Evolutionary conservation across 53 echinoderm and acorn worm species (phyloP), one percentile per base, ranked within the genome.

Genomic region (Antedon mediterranea): DNA sequence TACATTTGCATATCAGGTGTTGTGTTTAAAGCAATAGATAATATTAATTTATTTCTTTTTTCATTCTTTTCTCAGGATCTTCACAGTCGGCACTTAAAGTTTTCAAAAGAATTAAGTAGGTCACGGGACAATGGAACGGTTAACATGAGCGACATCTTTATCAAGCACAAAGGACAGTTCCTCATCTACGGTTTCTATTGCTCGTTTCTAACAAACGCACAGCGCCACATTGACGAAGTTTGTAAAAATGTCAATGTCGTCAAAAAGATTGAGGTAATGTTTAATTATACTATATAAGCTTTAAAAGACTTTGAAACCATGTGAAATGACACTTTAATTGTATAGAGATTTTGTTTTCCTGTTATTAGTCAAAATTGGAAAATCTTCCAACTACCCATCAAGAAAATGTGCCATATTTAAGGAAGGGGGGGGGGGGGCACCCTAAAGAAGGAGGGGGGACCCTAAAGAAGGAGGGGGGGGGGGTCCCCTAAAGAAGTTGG

Each of bases 161-260:
- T 89, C 72, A 91, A 91, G n/a, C 86, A 83, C 82, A 87, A 89
- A 41, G 80, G 80, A 11, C 75, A 89, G 72, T 89, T 95, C 71
- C 80, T 95, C 6, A 84, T 89, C 75, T 95, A 95, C 75, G 95
- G 95, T 26, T 85, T 76, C 77, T 95, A 91, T 77, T 91, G 91
- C 71, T 88, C 95, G 30, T 84, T 85, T 43, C 88, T 95, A 43
- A 81, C 85, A 30, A 37, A 79, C 13, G 91, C 95, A 27, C 95
- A 95, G 78, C 89, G 91, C 32, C 82, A 87, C 73, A 89, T 95
- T 23, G 95, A 95, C 71, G 78, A 89, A 7, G 78, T 95, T 72
- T 80, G 73, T 57, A 57, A 57, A 57, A 57, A 23, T 26, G 23
- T 13, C 23, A 1, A 8, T 26, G 23, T 57, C 57, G 3, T 26